phyloP scores from a whole-genome alignment of 2,113 vertebrate species.

The Pleuronectes platessa region DNA sequence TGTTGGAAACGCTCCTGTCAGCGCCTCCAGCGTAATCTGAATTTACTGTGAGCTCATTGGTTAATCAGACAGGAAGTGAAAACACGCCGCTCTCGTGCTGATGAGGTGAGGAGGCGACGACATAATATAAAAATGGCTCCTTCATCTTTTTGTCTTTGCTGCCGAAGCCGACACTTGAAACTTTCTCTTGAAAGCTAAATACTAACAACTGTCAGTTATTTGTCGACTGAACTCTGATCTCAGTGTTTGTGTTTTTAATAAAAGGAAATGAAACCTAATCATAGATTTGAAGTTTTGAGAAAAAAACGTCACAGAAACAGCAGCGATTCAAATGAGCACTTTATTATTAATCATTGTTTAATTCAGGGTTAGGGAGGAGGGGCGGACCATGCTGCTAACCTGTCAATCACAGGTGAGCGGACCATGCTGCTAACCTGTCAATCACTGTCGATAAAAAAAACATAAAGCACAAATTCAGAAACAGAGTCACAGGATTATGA shows the following conservation, averaged over 20 bases:
- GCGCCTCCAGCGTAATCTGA: constrained; percentile 34
- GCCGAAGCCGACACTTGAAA: constrained; percentile 1
- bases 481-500: background rate
- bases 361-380: constrained; percentile 3
- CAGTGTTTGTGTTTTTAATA: background rate
- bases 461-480: background rate
- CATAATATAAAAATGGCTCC: background rate
- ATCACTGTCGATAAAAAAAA: background rate
- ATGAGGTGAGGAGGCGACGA: constrained; percentile 14
- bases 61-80: constrained; percentile 42
- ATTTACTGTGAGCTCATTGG: constrained; percentile 49
- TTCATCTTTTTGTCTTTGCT: constrained; percentile 30
- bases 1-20: constrained; percentile 64
- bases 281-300: background rate
- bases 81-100: constrained; percentile 25
- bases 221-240: background rate
- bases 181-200: background rate
- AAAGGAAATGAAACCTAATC: background rate
- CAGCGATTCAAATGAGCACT: background rate
- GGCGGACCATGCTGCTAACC: background rate
- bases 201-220: background rate
- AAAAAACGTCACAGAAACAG: no score
- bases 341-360: constrained; percentile 33
- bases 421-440: no score
- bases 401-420: constrained; percentile 23